Evolutionary conservation across 53 echinoderm and acorn worm genomes (phyloP).

Genomic region (Patiria pectinifera): DNA sequence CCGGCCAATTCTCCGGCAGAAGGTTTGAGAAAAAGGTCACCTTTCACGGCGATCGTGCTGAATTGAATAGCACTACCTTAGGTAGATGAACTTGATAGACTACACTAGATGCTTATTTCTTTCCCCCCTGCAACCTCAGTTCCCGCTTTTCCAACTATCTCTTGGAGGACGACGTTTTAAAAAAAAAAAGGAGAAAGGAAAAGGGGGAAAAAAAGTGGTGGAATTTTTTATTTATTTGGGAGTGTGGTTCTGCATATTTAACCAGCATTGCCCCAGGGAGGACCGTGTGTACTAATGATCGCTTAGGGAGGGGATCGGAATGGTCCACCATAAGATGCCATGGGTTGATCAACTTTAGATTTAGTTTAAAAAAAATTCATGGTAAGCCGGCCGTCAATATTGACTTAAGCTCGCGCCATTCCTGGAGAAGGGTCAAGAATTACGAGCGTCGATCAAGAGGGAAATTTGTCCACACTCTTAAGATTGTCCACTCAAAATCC

Average conservation of each 20-base stretch:
- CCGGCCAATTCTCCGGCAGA: constrained; percentile 62
- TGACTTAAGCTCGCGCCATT: constrained; percentile 18
- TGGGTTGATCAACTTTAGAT: constrained; percentile 34
- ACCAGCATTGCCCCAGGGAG: constrained; percentile 26
- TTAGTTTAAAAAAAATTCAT: constrained; percentile 13
- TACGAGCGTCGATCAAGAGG: not conserved
- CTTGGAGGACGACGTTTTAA: not conserved
- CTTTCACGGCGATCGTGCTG: constrained; percentile 61
- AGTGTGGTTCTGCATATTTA: constrained; percentile 58
- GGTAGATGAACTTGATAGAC: constrained; percentile 63
- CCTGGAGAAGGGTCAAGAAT: not conserved
- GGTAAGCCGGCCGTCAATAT: constrained; percentile 44
- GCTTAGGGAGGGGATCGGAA: constrained; percentile 20
- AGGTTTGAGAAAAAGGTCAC: constrained; percentile 48
- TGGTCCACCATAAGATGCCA: constrained; percentile 9
- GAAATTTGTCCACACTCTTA: not conserved
- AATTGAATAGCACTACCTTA: constrained; percentile 58
- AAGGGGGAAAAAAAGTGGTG: constrained; percentile 41
- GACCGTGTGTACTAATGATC: constrained; percentile 52
- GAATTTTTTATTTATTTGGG: constrained; percentile 61
- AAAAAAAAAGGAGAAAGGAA: not conserved
- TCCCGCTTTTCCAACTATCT: not conserved
- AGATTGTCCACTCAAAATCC: not conserved
- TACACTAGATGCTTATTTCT: constrained; percentile 13
- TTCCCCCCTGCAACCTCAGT: not conserved